Percentiles rank a stretch among this genome's conserved stretches.
Conservation (phyloP, 2,113 vertebrate genomes). For the Pristiophorus japonicus region DNA sequence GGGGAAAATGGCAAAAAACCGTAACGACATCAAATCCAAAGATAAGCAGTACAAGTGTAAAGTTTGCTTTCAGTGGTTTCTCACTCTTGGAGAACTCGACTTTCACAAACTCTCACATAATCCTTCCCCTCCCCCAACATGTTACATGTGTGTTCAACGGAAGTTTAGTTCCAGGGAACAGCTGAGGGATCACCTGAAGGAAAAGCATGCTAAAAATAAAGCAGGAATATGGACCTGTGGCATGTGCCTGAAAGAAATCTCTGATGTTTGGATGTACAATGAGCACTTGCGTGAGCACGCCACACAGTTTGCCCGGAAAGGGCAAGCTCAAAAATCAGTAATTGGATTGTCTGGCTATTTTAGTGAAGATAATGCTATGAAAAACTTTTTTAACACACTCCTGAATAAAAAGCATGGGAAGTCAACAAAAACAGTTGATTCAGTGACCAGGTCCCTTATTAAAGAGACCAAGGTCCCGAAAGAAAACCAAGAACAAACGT, state of each 20-base stretch:
- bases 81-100: conserved; percentile 80
- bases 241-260: conserved; percentile 92
- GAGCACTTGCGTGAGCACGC: conserved; percentile 91
- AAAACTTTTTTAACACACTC: conserved; percentile 75
- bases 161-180: conserved; percentile 90
- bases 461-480: conserved; percentile 51
- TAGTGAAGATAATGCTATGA: conserved; percentile 64
- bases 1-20: conserved; percentile 51
- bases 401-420: conserved; percentile 67
- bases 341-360: conserved; percentile 68
- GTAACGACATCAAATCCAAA: conserved; percentile 62
- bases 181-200: conserved; percentile 82
- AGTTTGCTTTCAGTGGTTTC: conserved; percentile 92
- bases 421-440: conserved; percentile 51
- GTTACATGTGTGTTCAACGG: conserved; percentile 96
- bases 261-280: conserved; percentile 95
- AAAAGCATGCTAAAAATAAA: conserved; percentile 84
- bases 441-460: conserved; percentile 39
- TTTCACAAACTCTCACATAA: conserved; percentile 91
- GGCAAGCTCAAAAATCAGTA: conserved; percentile 72
- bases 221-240: conserved; percentile 89
- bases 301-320: conserved; percentile 80
- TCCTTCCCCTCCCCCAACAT: conserved; percentile 87
- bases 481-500: conserved; percentile 50
- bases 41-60: conserved; percentile 88